Percentiles rank a stretch among this genome's conserved stretches.
phyloP scores from a whole-genome alignment of 23 tunicate genomes.

The Pegea sp. region DNA sequence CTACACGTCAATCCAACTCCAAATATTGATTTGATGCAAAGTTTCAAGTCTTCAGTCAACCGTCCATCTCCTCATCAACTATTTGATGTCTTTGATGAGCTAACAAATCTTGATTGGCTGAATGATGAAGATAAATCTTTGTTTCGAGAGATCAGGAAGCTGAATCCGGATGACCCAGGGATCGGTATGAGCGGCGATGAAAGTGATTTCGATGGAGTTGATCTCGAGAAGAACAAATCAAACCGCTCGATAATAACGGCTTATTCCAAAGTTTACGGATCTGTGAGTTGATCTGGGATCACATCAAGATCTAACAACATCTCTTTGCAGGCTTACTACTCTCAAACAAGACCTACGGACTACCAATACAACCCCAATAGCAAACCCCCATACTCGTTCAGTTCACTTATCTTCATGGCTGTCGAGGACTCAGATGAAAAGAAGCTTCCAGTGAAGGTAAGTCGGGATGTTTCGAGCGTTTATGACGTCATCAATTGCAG shows the following conservation, averaged over 20 bases:
- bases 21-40: no score
- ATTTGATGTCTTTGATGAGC: constrained; percentile 22
- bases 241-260: no score
- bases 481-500: constrained; percentile 10
- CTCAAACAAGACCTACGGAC: no score
- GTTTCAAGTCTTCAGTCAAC: no score
- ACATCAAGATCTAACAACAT: no score
- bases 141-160: constrained; percentile 31
- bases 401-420: constrained; percentile 87
- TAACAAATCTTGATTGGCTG: constrained; percentile 61
- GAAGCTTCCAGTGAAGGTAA: constrained; percentile 75
- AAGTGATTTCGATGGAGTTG: constrained; percentile 14
- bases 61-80: no score
- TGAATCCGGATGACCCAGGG: constrained; percentile 87
- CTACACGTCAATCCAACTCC: no score
- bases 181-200: constrained; percentile 75
- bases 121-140: constrained; percentile 42
- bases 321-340: no score
- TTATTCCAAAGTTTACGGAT: constrained; percentile 25
- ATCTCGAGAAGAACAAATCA: constrained; percentile 12
- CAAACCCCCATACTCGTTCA: constrained; percentile 93
- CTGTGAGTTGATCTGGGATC: constrained; percentile 10
- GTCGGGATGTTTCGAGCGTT: neutral
- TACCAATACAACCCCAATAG: no score
- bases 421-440: constrained; percentile 69